Percentiles rank a stretch among this genome's conserved stretches.
Conservation (phyloP, 2,888 invertebrate genomes). For the Caenorhabditis japonica region DNA sequence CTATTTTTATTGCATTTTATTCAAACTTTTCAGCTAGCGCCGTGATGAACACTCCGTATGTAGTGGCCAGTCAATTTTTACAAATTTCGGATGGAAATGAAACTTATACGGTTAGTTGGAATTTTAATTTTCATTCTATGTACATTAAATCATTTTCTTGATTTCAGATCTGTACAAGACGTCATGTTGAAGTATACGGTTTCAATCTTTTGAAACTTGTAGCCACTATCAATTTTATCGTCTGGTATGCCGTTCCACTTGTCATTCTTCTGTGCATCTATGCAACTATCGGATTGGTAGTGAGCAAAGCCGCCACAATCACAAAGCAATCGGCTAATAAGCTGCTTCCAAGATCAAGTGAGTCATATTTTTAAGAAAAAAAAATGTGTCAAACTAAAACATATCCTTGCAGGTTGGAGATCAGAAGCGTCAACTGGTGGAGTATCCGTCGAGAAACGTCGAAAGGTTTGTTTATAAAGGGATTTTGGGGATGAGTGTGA, state of each 20-base stretch:
- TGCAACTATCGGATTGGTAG: constrained; percentile 77
- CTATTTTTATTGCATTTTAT: too few relatives aligned
- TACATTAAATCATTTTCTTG: too few relatives aligned
- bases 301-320: constrained; percentile 65
- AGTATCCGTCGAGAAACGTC: constrained; percentile 58
- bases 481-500: not conserved
- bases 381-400: not conserved
- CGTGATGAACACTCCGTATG: constrained; percentile 73
- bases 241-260: constrained; percentile 78
- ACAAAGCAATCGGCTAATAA: constrained; percentile 59
- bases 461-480: constrained; percentile 52
- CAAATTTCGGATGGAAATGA: constrained; percentile 64
- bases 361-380: constrained; percentile 5
- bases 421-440: constrained; percentile 60
- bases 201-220: constrained; percentile 72
- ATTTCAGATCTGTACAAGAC: constrained; percentile 68
- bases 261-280: constrained; percentile 78
- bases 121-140: too few relatives aligned
- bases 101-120: constrained; percentile 54
- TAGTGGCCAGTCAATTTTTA: constrained; percentile 69
- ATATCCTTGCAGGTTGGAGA: constrained; percentile 47
- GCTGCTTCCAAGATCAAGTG: constrained; percentile 53
- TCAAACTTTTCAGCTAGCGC: constrained; percentile 60
- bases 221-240: constrained; percentile 71
- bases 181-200: constrained; percentile 59